These are phyloP conservation scores for Colostygia pectinataria DNA, from an alignment of 2,888 invertebrate genomes.

Conservation along the genomic window DNA sequence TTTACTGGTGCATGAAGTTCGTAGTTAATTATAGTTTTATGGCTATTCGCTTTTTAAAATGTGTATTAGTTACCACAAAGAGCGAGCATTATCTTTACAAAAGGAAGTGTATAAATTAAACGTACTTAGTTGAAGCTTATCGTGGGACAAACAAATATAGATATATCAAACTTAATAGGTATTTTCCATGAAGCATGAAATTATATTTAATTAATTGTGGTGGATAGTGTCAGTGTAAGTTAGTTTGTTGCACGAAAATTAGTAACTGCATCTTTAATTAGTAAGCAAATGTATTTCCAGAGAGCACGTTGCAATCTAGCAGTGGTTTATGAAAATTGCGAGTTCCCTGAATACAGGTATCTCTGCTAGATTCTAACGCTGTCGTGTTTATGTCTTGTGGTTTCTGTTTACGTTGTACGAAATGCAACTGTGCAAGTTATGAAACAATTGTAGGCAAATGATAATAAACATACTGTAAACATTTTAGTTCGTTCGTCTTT, in stretches of 20 bases:
- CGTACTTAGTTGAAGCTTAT: constrained; percentile 62
- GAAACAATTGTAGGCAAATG: constrained; percentile 5
- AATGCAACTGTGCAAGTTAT: constrained; percentile 16
- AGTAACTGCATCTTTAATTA: constrained; percentile 32
- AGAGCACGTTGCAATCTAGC: constrained; percentile 26
- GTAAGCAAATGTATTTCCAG: constrained; percentile 30
- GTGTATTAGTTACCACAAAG: constrained; percentile 75
- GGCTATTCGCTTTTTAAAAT: constrained; percentile 76
- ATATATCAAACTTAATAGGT: constrained; percentile 66
- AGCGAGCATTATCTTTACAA: constrained; percentile 74
- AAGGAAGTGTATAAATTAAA: constrained; percentile 78
- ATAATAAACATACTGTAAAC: no score
- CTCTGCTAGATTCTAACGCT: constrained; percentile 16
- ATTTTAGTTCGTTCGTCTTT: background rate
- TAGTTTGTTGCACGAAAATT: constrained; percentile 28
- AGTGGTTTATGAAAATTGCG: constrained; percentile 32
- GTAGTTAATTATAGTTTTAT: constrained; percentile 81
- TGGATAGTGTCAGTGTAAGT: constrained; percentile 37
- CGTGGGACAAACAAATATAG: constrained; percentile 59
- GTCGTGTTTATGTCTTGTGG: constrained; percentile 25
- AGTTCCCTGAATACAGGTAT: constrained; percentile 27
- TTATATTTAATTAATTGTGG: constrained; percentile 52
- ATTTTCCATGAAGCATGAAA: constrained; percentile 62
- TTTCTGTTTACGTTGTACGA: constrained; percentile 20
- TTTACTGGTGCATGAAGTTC: constrained; percentile 83